Evolutionary conservation across 1,140 invertebrate species (phyloP).

Genomic region (Drosophila santomea): DNA sequence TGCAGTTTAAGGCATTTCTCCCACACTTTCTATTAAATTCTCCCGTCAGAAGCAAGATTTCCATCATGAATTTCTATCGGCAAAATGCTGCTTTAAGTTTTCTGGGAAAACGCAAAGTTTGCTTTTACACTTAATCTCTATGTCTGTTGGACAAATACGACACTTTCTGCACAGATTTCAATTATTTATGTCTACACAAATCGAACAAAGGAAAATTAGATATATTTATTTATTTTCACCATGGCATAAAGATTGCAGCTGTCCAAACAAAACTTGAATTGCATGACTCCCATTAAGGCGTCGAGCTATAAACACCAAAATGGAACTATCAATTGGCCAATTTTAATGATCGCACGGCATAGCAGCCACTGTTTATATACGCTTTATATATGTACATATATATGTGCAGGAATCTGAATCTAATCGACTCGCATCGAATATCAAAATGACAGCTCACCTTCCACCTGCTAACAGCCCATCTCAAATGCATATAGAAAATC

Average conservation of each 20-base stretch:
- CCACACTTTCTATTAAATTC: neutral
- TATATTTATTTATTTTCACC: constrained; percentile 8
- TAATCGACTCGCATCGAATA: constrained; percentile 27
- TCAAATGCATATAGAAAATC: neutral
- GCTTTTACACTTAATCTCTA: neutral
- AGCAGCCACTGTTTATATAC: neutral
- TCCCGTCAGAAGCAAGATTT: too few species aligned
- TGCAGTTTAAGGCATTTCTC: constrained; percentile 11
- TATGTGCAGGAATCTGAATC: constrained; percentile 31
- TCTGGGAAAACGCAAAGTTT: too few species aligned
- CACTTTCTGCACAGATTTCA: neutral
- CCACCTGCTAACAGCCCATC: neutral
- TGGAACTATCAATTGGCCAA: constrained; percentile 12
- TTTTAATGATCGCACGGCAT: neutral
- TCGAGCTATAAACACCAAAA: constrained; percentile 8
- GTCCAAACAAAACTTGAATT: constrained; percentile 24
- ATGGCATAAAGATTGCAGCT: constrained; percentile 16
- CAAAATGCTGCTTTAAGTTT: neutral
- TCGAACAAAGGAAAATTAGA: neutral
- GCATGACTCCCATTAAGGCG: constrained; percentile 22
- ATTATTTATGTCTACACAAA: neutral
- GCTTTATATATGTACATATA: neutral
- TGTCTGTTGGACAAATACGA: neutral
- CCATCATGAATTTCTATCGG: neutral
- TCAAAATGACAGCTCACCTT: constrained; percentile 8